These are phyloP conservation scores for Halictus ligatus DNA, from an alignment of 2,888 invertebrate species.

Conservation along the genomic window DNA sequence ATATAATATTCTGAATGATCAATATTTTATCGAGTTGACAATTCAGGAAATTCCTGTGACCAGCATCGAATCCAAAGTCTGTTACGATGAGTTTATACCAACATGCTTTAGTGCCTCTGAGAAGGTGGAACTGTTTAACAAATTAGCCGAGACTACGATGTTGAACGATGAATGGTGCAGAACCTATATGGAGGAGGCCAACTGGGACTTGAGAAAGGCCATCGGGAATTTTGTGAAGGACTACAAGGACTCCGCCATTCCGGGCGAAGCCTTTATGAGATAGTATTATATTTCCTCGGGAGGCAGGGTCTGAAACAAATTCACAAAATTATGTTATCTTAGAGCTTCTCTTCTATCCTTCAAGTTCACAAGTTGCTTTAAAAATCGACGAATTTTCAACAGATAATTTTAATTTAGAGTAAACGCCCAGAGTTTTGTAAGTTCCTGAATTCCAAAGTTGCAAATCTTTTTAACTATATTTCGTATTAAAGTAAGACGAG, in stretches of 20 bases:
- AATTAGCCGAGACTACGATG: slow-evolving; percentile 75
- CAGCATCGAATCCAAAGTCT: slow-evolving; percentile 5
- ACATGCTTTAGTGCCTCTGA: slow-evolving; percentile 75
- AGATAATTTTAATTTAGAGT: too few species aligned
- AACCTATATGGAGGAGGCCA: slow-evolving; percentile 72
- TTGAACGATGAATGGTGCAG: slow-evolving; percentile 75
- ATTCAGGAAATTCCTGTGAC: slow-evolving; percentile 15
- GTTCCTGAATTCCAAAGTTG: background rate
- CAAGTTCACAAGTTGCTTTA: background rate
- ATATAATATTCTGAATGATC: slow-evolving; percentile 81
- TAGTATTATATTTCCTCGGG: background rate
- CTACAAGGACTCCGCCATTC: slow-evolving; percentile 76
- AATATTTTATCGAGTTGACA: slow-evolving; percentile 75
- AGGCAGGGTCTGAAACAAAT: background rate
- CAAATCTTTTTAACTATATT: background rate
- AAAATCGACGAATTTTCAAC: background rate
- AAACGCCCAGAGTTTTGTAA: too few species aligned
- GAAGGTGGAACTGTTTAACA: slow-evolving; percentile 74
- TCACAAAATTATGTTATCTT: background rate
- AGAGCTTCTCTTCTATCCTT: background rate
- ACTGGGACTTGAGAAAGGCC: slow-evolving; percentile 79
- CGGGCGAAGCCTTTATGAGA: slow-evolving; percentile 75
- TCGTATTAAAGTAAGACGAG: too few species aligned
- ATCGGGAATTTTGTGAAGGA: slow-evolving; percentile 78
- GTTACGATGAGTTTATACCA: slow-evolving; percentile 65